Conservation (phyloP, 1,140 invertebrate species). For the Lordiphosa stackelbergi region DNA sequence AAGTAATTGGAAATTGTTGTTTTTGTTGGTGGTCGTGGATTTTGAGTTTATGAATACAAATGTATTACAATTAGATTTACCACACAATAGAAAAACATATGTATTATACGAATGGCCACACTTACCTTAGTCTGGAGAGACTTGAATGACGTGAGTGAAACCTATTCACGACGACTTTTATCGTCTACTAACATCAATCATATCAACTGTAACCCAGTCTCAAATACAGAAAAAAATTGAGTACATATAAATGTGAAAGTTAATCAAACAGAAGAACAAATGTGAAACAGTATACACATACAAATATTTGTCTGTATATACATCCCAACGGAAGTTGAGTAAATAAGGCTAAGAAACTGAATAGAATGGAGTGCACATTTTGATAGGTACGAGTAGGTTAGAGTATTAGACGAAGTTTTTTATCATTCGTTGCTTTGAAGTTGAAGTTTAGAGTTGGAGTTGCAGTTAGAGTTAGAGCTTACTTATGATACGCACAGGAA, state of each 20-base stretch:
- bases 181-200: slow-evolving; percentile 44
- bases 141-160: slow-evolving; percentile 27
- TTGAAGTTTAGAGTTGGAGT: slow-evolving; percentile 26
- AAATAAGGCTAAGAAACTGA: slow-evolving; percentile 31
- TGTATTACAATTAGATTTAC: slow-evolving; percentile 56
- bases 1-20: slow-evolving; percentile 38
- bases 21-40: slow-evolving; percentile 17
- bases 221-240: slow-evolving; percentile 22
- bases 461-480: slow-evolving; percentile 19
- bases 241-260: slow-evolving; percentile 9
- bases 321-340: slow-evolving; percentile 8
- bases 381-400: slow-evolving; percentile 11
- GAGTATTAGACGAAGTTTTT: slow-evolving; percentile 12
- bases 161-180: slow-evolving; percentile 36
- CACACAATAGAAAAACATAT: slow-evolving; percentile 43
- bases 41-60: slow-evolving; percentile 48
- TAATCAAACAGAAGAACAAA: slow-evolving; percentile 13
- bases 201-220: slow-evolving; percentile 40
- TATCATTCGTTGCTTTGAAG: slow-evolving; percentile 51
- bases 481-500: slow-evolving; percentile 57
- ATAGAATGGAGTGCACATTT: slow-evolving; percentile 45
- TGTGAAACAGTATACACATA: not conserved
- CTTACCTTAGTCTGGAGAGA: slow-evolving; percentile 61
- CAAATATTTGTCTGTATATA: slow-evolving; percentile 3
- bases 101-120: slow-evolving; percentile 43